Base-by-base conservation (phyloP, 30 jellyfish, hydroid and myxozoan species). In the Cassiopea xamachana region DNA sequence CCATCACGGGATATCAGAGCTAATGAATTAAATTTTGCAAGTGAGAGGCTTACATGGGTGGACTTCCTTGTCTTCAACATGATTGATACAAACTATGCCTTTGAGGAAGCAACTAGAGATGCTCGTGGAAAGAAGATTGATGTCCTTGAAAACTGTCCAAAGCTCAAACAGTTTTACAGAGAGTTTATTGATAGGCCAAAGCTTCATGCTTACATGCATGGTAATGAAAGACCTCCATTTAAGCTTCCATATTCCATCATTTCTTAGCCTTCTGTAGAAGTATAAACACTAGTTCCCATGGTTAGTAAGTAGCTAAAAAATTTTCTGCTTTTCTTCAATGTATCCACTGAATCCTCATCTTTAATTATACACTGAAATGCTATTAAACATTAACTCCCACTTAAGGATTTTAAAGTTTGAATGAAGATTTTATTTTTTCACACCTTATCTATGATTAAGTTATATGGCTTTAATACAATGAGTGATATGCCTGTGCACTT, bases 41-140 rank as follows among this genome's bases (percentile, higher is more conserved):
- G 98, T 74, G 96, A 85, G 13, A 46, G 98, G 46, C 68, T 94
- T 10, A 94, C 98, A 45, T 94, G 98, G 98, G 96, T 94, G 55
- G 98, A 94, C 74, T 94, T 88, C 64, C 85, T 86, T 15, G 97
- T 94, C 67, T 94, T 89, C 68, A 87, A 94, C 61, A 14, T 94
- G 93, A 69, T 94, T 68, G 98, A 94, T 17, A 75, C 85, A 48
- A 89, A 94, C 71, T 80, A 82, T 81, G 60, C 64, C 58, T 89
- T 94, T 83, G 90, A 88, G 60, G 85, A 70, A 19, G 89, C 86
- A 48, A 87, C 96, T 6, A 73, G 96, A 58, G 60, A n/a, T 13
- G 90, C 88, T 43, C 60, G 85, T 1, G 92, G 78, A 13, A 68
- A 44, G 50, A 78, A 60, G 1, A 72, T 73, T 48, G 89, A 73